These are phyloP conservation scores for Ormyrus thymus DNA, from an alignment of 2,888 invertebrate species.

Conservation along the genomic window DNA sequence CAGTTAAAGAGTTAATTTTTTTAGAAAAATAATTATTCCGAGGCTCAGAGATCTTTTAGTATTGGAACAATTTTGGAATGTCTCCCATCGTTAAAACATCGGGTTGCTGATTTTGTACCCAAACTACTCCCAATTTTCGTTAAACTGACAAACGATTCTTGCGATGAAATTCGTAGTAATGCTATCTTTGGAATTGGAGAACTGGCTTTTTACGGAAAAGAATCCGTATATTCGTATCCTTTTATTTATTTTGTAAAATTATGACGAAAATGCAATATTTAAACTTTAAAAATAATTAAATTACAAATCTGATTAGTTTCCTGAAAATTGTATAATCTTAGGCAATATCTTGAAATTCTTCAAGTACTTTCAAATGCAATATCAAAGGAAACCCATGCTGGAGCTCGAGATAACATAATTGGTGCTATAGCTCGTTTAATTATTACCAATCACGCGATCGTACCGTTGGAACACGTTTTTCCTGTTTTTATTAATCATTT, in stretches of 20 bases:
- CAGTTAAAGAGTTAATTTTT: neutral
- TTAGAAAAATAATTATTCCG: constrained; percentile 67
- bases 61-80: constrained; percentile 86
- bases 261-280: neutral
- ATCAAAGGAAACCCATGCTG: constrained; percentile 79
- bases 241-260: constrained; percentile 49
- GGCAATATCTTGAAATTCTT: constrained; percentile 81
- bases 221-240: constrained; percentile 79
- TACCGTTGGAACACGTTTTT: constrained; percentile 84
- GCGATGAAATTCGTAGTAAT: constrained; percentile 86
- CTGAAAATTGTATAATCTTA: constrained; percentile 63
- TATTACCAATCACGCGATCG: constrained; percentile 78
- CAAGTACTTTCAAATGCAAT: constrained; percentile 82
- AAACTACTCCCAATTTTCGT: constrained; percentile 81
- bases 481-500: constrained; percentile 83
- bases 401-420: constrained; percentile 86
- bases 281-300: constrained; percentile 8
- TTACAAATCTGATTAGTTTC: constrained; percentile 4
- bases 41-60: constrained; percentile 83
- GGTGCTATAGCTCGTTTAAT: constrained; percentile 86
- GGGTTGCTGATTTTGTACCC: constrained; percentile 78
- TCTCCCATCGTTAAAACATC: constrained; percentile 79
- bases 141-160: constrained; percentile 79
- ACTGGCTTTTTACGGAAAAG: constrained; percentile 81
- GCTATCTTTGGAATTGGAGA: constrained; percentile 86